Conservation (phyloP, 2,113 vertebrate species). For the Datnioides undecimradiatus region DNA sequence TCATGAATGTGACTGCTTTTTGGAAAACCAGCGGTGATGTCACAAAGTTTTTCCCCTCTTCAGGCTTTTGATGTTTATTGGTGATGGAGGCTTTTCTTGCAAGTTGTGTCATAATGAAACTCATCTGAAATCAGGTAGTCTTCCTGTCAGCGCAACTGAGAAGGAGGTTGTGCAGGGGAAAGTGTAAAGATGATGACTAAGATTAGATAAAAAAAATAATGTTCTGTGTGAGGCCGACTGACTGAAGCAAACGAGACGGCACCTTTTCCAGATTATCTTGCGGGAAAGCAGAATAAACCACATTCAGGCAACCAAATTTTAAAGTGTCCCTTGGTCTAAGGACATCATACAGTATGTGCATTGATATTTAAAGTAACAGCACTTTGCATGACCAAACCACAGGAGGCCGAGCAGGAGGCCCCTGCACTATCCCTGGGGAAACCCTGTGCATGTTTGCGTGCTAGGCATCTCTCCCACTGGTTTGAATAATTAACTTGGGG, state of each 20-base stretch:
- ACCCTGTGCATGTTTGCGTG: slow-evolving; percentile 64
- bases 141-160: slow-evolving; percentile 71
- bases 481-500: slow-evolving; percentile 76
- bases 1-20: slow-evolving; percentile 35
- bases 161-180: slow-evolving; percentile 56
- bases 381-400: slow-evolving; percentile 32
- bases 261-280: not conserved
- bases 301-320: not conserved
- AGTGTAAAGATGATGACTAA: slow-evolving; percentile 54
- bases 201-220: slow-evolving; percentile 38
- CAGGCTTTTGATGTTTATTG: slow-evolving; percentile 32
- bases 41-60: slow-evolving; percentile 54
- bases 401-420: slow-evolving; percentile 45
- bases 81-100: slow-evolving; percentile 56
- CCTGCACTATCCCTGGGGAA: slow-evolving; percentile 56
- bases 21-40: slow-evolving; percentile 60
- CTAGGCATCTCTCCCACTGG: slow-evolving; percentile 62
- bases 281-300: not conserved
- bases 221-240: not conserved
- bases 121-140: slow-evolving; percentile 59
- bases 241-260: not conserved
- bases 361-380: not conserved
- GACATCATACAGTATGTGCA: not conserved
- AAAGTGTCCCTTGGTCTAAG: not conserved
- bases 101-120: slow-evolving; percentile 74